phyloP scores from a whole-genome alignment of 2,888 invertebrate species.

The Idaea straminata region DNA sequence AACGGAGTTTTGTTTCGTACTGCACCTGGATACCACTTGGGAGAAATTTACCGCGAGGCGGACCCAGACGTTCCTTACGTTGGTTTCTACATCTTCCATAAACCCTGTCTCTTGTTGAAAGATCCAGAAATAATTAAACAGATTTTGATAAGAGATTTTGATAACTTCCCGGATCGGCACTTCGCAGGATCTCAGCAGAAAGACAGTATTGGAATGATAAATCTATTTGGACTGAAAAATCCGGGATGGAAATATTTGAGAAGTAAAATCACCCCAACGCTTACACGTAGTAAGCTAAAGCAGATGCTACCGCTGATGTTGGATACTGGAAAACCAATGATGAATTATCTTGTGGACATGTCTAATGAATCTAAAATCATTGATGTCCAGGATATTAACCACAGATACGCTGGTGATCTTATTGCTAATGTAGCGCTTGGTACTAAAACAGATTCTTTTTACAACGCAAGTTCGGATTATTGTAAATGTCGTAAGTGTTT shows the following conservation, averaged over 20 bases:
- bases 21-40: constrained; percentile 33
- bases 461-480: constrained; percentile 28
- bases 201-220: constrained; percentile 36
- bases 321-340: constrained; percentile 30
- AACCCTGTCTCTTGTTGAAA: constrained; percentile 33
- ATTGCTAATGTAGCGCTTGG: constrained; percentile 35
- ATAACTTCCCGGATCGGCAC: constrained; percentile 31
- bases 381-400: constrained; percentile 29
- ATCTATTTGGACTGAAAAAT: constrained; percentile 33
- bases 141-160: constrained; percentile 30
- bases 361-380: neutral
- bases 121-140: constrained; percentile 36
- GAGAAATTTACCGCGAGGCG: constrained; percentile 9
- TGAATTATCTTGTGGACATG: constrained; percentile 17
- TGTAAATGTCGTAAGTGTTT: constrained; percentile 30
- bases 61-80: constrained; percentile 24
- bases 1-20: constrained; percentile 33
- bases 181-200: constrained; percentile 33
- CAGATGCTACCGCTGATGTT: constrained; percentile 33
- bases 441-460: constrained; percentile 29
- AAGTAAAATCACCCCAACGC: constrained; percentile 29
- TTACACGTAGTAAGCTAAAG: constrained; percentile 27
- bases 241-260: constrained; percentile 36
- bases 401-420: constrained; percentile 33
- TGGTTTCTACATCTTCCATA: constrained; percentile 38